Evolutionary conservation across 2,113 vertebrate genomes (phyloP), one percentile per base, ranked within the genome.

Genomic region (Plectropomus leopardus): DNA sequence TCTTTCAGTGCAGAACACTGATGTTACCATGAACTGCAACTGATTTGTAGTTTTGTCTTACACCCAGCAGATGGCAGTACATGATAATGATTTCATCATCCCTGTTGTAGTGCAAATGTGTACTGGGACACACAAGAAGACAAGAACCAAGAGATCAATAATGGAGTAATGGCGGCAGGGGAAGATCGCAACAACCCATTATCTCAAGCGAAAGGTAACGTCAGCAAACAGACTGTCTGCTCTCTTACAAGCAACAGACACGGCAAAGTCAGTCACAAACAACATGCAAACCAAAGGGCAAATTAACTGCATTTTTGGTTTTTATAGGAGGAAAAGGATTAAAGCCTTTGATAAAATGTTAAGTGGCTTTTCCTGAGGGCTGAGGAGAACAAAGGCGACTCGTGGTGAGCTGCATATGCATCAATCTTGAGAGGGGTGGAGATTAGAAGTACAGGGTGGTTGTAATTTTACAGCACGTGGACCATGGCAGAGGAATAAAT

Each of bases 121-220:
- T 71, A 47, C 72, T 75, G 50, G 82, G 81, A 87, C 88, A 85
- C 80, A 88, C 79, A 89, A 89, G 79, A 54, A 76, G 76, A 80
- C 78, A 75, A 80, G 81, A 89, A 92, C 82, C 84, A 82, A 88
- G 88, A 89, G 88, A 93, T 93, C 90, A 92, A 93, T 91, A 94
- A 90, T 81, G 78, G 83, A 88, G 81, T 90, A 91, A 93, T 91
- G 93, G 92, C 86, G 86, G 89, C 84, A 64, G 81, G 66, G 78
- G 75, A 83, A 91, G 81, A 89, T 58, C 63, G 55, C 60, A 84
- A 72, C 85, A 63, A 82, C 70, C 72, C 78, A 73, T 78, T 76
- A 86, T 85, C 78, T 74, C 26, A 5, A 51, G 50, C 19, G 1
- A 67, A 74, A 80, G 78, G 71, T 66, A 83, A 59, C 67, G 23